Conservation (phyloP, 1,140 invertebrate species). For the Aphelenchoides besseyi region DNA sequence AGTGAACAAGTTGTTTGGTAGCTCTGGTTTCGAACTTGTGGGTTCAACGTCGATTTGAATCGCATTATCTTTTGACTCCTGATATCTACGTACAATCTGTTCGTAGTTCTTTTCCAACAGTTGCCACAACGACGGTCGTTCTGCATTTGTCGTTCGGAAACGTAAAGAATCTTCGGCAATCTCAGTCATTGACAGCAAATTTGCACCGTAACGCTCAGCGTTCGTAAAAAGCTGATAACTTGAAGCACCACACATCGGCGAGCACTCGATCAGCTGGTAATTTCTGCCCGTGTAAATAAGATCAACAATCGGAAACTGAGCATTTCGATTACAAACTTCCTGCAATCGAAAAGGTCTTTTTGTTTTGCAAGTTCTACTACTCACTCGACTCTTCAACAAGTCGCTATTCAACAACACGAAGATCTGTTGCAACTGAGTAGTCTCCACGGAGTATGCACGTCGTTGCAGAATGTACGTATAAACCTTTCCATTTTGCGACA, state of each 20-base stretch:
- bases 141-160: not conserved
- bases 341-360: not conserved
- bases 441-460: not conserved
- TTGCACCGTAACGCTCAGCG: constrained; percentile 1
- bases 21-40: not conserved
- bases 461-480: constrained; percentile 13
- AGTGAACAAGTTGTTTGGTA: not conserved
- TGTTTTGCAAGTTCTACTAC: not conserved
- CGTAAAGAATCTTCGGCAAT: not conserved
- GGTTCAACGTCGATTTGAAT: not conserved
- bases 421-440: not conserved
- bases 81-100: too few relatives aligned
- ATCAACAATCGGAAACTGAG: not conserved
- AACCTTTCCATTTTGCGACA: constrained; percentile 19
- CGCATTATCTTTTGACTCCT: too few relatives aligned
- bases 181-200: not conserved
- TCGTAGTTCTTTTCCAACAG: not conserved
- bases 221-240: not conserved
- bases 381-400: constrained; percentile 5
- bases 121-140: constrained; percentile 5
- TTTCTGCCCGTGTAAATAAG: not conserved
- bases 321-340: constrained; percentile 10
- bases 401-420: constrained; percentile 7
- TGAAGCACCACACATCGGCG: not conserved
- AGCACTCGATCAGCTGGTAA: constrained; percentile 3